phyloP scores from a whole-genome alignment of 30 jellyfish, hydroid and myxozoan species.

The Pelagia noctiluca region DNA sequence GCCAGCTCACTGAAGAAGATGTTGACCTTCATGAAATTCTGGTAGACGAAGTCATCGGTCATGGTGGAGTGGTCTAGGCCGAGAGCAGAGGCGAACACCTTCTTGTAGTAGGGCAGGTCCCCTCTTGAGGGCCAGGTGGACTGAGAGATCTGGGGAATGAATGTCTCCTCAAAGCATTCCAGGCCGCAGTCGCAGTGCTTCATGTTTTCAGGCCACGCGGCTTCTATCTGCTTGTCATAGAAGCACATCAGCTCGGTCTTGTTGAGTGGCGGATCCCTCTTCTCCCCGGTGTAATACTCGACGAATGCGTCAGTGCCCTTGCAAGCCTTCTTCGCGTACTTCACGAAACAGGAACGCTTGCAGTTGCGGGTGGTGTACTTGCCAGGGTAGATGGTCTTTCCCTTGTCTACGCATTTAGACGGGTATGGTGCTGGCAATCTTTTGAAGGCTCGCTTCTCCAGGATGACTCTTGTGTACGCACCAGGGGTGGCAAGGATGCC shows the following conservation, averaged over 20 bases:
- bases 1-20: constrained; percentile 67
- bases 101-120: constrained; percentile 68
- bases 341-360: constrained; percentile 66
- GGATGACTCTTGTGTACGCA: constrained; percentile 56
- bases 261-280: constrained; percentile 62
- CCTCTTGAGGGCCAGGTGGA: constrained; percentile 63
- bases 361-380: constrained; percentile 65
- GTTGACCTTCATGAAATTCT: constrained; percentile 53
- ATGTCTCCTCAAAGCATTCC: constrained; percentile 60
- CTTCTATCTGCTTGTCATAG: constrained; percentile 61
- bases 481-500: constrained; percentile 65
- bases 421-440: constrained; percentile 67
- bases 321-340: constrained; percentile 59
- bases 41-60: constrained; percentile 64
- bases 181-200: constrained; percentile 55
- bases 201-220: constrained; percentile 72
- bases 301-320: constrained; percentile 69
- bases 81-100: constrained; percentile 58
- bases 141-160: constrained; percentile 48
- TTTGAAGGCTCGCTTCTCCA: constrained; percentile 58
- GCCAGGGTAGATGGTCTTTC: constrained; percentile 58
- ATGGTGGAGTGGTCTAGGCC: constrained; percentile 48
- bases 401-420: constrained; percentile 43
- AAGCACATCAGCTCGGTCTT: constrained; percentile 49
- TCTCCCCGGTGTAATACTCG: constrained; percentile 63